Evolutionary conservation across 2,113 vertebrate genomes (phyloP).

Genomic region (Xiphophorus hellerii): DNA sequence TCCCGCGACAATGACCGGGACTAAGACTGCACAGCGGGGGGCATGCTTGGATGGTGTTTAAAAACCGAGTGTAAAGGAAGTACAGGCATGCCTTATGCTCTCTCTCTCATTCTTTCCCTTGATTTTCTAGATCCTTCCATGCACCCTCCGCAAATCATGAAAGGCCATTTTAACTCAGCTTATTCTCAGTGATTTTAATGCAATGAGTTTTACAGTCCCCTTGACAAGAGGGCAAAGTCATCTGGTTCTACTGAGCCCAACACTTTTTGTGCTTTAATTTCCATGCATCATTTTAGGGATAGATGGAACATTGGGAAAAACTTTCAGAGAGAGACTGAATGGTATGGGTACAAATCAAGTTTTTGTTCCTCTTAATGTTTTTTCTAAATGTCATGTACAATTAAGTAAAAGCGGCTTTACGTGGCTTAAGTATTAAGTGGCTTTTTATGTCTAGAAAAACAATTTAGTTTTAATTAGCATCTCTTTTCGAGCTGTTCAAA

Average conservation of each 20-base stretch:
- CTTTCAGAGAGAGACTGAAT: slow-evolving; percentile 41
- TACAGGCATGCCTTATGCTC: slow-evolving; percentile 47
- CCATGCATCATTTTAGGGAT: slow-evolving; percentile 45
- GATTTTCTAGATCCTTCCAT: slow-evolving; percentile 40
- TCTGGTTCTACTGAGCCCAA: slow-evolving; percentile 38
- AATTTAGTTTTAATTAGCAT: background rate
- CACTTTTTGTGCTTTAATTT: slow-evolving; percentile 54
- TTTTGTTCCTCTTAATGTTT: background rate
- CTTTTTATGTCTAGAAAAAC: slow-evolving; percentile 8
- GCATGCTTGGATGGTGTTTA: slow-evolving; percentile 62
- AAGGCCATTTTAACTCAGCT: slow-evolving; percentile 53
- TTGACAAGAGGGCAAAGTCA: slow-evolving; percentile 58
- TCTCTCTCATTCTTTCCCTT: slow-evolving; percentile 15
- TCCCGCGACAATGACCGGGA: slow-evolving; percentile 72
- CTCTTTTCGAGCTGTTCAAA: slow-evolving; percentile 9
- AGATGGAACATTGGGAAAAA: slow-evolving; percentile 38
- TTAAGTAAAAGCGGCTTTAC: background rate
- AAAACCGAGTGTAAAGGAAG: slow-evolving; percentile 63
- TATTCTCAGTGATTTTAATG: slow-evolving; percentile 49
- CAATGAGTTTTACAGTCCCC: slow-evolving; percentile 43
- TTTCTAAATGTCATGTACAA: background rate
- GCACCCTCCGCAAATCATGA: slow-evolving; percentile 35
- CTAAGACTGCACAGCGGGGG: slow-evolving; percentile 70
- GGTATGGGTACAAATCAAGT: slow-evolving; percentile 22
- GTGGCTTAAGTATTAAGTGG: too few relatives aligned